Evolutionary conservation across 1,140 invertebrate species (phyloP), one percentile per base, ranked within the genome.

Genomic region (Hyposmocoma kahamanoa): DNA sequence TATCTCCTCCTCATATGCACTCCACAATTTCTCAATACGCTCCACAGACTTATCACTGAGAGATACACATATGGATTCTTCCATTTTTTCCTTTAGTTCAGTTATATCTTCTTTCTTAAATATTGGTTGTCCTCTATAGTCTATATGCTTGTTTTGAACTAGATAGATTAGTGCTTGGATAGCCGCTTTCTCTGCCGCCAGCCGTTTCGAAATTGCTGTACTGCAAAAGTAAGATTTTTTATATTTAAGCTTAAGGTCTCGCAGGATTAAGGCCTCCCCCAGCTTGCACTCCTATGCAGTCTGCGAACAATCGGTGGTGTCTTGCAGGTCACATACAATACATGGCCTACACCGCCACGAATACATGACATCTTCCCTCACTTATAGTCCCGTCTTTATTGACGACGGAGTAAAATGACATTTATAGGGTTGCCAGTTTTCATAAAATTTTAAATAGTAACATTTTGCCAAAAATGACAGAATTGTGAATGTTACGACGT

Each of bases 181-280:
- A 0, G 81, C 77, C 24, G 76, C 65, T 41, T 81, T 81, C 13
- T 82, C 78, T 10, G 74, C 76, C 2, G 81, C 76, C 41, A 71
- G 67, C 0, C 73, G 64, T 66, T 84, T 84, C 45, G 81, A 81
- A 59, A 72, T 56, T 21, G 76, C 71, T 56, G 67, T 69, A 47
- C 81, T 84, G 67, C 22, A 73, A 72, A n/a, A 42, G 47, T 44
- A 45, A 17, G 20, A 36, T 26, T 9, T 43, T 28, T 17, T 8
- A 34, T 34, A n/a, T 34, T 10, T 9, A 34, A 34, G 5, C 32
- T 10, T 4, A 34, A 10, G 13, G 32, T 34, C 15, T 26, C n/a
- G n/a, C n/a, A n/a, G n/a, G n/a, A n/a, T n/a, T n/a, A n/a, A n/a
- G n/a, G n/a, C n/a, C n/a, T n/a, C n/a, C n/a, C n/a, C n/a, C n/a